Evolutionary conservation across 2,113 vertebrate genomes (phyloP), one percentile per base, ranked within the genome.

Genomic region (Pristiophorus japonicus): DNA sequence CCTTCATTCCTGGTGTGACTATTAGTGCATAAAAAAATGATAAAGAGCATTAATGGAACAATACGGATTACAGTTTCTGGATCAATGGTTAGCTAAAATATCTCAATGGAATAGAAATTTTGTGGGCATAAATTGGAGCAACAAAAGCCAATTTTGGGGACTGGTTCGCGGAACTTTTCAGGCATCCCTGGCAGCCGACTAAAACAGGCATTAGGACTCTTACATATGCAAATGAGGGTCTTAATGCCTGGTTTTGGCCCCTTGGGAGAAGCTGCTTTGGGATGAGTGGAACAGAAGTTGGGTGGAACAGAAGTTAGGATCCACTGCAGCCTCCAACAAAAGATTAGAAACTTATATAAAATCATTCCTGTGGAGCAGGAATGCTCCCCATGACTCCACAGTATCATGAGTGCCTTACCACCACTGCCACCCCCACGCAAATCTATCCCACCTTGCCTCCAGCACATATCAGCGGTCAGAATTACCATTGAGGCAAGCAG

Each of bases 1-100:
- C 98, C 96, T 99, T 99, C 98, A 98, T 98, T 96, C 99, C 99
- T 34, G 99, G 99, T 75, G 98, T 98, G 96, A 99, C 99, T 99
- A 97, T 94, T 96, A 97, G 96, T 97, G 93, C 96, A 95, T 95
- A 96, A 96, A 97, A 20, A 94, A 51, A 2, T 30, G 65, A 45
- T 94, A 34, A 45, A 38, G 8, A 63, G 59, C 88, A 65, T 63
- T 92, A 55, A 90, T 90, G 11, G 47, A 55, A 27, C 47, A 88
- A 42, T 1, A 88, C 27, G 1, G n/a, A 51, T 55, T 30, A 88
- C 0, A 88, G 27, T 51, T 88, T 51, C 20, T 51, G 27, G 47
- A 90, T 59, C 3, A 59, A 90, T 62, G 30, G 14, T 59, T 55
- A 59, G 51, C 87, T 59, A 8, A 75, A 30, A 30, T 75, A 75